phyloP scores from a whole-genome alignment of 2,113 vertebrate genomes.

The Limanda limanda region DNA sequence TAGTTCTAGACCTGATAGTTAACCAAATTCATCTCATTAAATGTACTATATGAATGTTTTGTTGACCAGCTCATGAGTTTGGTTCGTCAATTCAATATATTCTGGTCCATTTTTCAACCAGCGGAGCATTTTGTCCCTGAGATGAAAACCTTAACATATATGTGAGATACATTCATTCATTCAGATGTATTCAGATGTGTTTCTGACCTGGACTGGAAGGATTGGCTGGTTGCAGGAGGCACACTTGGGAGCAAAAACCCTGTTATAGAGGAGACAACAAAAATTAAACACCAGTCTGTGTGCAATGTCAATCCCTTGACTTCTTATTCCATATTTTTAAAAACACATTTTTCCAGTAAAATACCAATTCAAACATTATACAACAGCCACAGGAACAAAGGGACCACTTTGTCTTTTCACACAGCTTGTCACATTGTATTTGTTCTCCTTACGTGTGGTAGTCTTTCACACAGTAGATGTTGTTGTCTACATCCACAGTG shows the following conservation, averaged over 20 bases:
- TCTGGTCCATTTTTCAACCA: too few species aligned
- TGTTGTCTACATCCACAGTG: constrained; percentile 96
- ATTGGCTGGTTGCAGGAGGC: constrained; percentile 97
- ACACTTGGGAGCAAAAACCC: constrained; percentile 98
- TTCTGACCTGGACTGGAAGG: constrained; percentile 93
- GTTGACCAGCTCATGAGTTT: too few species aligned
- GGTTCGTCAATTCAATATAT: too few species aligned
- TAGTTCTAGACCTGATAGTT: too few species aligned
- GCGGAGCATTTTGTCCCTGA: too few species aligned
- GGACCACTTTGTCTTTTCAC: neutral
- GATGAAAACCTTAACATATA: neutral
- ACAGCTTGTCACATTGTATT: neutral
- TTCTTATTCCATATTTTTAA: neutral
- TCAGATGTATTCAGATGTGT: neutral
- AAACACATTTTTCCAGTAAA: neutral
- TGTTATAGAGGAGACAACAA: constrained; percentile 60
- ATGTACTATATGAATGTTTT: too few species aligned
- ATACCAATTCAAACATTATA: neutral
- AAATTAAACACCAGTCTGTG: neutral
- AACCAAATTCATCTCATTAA: too few species aligned
- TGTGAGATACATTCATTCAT: neutral
- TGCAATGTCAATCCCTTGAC: neutral
- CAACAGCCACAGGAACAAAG: neutral
- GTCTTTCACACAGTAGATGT: constrained; percentile 99
- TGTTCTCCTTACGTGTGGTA: constrained; percentile 93